Evolutionary conservation across 1,140 invertebrate genomes (phyloP).

Genomic region (Limonius californicus): DNA sequence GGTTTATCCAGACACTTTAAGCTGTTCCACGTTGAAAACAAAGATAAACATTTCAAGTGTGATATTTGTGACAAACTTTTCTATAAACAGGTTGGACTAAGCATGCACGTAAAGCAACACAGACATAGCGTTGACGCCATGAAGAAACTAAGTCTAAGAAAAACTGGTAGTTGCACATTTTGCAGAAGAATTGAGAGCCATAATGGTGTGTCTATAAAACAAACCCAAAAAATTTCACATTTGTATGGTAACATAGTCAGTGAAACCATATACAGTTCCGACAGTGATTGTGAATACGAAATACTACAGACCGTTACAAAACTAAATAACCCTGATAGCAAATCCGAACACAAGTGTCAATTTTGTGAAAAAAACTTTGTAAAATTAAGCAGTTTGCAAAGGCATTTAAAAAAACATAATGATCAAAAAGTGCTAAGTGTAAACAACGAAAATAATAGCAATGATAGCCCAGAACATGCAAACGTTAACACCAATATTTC

Average conservation of each 20-base stretch:
- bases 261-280: conserved; percentile 13
- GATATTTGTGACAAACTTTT: conserved; percentile 1
- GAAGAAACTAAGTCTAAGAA: too few relatives aligned
- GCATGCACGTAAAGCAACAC: conserved; percentile 1
- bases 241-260: background rate
- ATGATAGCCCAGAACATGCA: background rate
- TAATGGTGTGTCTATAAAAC: background rate
- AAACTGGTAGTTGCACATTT: too few relatives aligned
- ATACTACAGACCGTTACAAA: conserved; percentile 1
- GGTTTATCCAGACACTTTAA: conserved; percentile 1
- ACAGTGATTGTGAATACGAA: conserved; percentile 17
- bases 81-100: background rate
- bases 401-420: background rate
- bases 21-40: background rate
- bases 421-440: background rate
- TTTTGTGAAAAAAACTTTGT: conserved; percentile 7
- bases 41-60: conserved; percentile 6
- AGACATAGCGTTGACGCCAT: background rate
- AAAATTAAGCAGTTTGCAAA: background rate
- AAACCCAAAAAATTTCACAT: conserved; percentile 10
- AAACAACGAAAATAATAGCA: too few relatives aligned
- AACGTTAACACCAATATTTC: background rate
- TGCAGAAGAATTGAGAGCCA: too few relatives aligned
- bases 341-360: background rate
- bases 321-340: background rate